A percentile compares a stretch with the other conserved stretches of the same genome.
These are phyloP conservation scores for Cephalotes varians DNA, from an alignment of 2,888 invertebrate species.

Conservation along the genomic window DNA sequence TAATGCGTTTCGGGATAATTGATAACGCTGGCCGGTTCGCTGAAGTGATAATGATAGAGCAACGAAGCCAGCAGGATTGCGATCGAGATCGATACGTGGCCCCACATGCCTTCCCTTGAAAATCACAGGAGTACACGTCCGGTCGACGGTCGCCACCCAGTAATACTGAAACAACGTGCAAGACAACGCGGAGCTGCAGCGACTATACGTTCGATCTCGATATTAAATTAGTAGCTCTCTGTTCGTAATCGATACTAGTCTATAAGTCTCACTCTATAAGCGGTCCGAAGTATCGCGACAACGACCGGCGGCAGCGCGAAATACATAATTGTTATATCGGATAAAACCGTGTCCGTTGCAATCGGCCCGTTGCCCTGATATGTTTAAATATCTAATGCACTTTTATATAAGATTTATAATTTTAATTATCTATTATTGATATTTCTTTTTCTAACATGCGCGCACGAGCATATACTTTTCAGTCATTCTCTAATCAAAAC, in stretches of 20 bases:
- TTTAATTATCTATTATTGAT: neutral
- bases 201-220: conserved; percentile 75
- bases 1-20: conserved; percentile 78
- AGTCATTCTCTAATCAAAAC: no score
- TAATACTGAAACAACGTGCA: conserved; percentile 57
- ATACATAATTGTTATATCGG: conserved; percentile 10
- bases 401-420: neutral
- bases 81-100: conserved; percentile 77
- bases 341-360: neutral
- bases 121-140: conserved; percentile 27
- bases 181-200: conserved; percentile 55
- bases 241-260: conserved; percentile 66
- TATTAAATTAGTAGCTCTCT: conserved; percentile 81
- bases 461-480: no score
- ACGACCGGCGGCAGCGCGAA: neutral
- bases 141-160: neutral
- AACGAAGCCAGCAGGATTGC: conserved; percentile 77
- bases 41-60: conserved; percentile 78
- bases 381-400: neutral
- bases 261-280: conserved; percentile 28
- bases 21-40: conserved; percentile 78
- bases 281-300: conserved; percentile 28
- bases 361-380: neutral
- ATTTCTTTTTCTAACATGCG: no score
- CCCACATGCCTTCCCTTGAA: conserved; percentile 75